Percentiles rank a stretch among this genome's conserved stretches.
phyloP scores from a whole-genome alignment of 2,797 vertebrate species.

The Parauchenoglanis ngamensis region DNA sequence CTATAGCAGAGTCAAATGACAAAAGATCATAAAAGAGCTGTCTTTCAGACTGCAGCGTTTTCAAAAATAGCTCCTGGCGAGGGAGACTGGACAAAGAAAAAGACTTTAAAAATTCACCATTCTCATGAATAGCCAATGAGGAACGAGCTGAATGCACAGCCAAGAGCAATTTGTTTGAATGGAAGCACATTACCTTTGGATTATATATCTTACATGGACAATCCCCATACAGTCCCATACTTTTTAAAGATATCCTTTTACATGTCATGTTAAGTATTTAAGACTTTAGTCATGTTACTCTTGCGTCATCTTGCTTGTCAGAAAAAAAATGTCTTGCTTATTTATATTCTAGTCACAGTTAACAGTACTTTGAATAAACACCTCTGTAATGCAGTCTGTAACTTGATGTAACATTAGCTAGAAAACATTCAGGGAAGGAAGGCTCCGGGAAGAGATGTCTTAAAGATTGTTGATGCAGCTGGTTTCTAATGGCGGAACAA shows the following conservation, averaged over 20 bases:
- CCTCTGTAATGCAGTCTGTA: background rate
- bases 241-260: conserved; percentile 62
- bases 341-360: conserved; percentile 60
- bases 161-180: conserved; percentile 52
- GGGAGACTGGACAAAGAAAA: conserved; percentile 32
- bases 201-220: conserved; percentile 48
- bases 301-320: conserved; percentile 52
- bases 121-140: conserved; percentile 59
- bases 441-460: background rate
- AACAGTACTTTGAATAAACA: conserved; percentile 3
- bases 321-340: conserved; percentile 53
- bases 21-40: conserved; percentile 30
- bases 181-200: conserved; percentile 37
- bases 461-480: background rate
- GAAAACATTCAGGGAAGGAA: background rate
- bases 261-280: conserved; percentile 70
- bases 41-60: conserved; percentile 17
- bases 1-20: conserved; percentile 41
- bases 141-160: conserved; percentile 50
- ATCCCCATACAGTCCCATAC: conserved; percentile 36
- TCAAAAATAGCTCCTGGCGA: conserved; percentile 42
- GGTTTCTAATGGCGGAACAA: conserved; percentile 8
- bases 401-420: background rate
- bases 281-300: conserved; percentile 63
- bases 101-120: conserved; percentile 63